A percentile compares a stretch with the other conserved stretches of the same genome.
Evolutionary conservation across 2,797 vertebrate genomes (phyloP).

Genomic region (Sebastolobus alascanus): DNA sequence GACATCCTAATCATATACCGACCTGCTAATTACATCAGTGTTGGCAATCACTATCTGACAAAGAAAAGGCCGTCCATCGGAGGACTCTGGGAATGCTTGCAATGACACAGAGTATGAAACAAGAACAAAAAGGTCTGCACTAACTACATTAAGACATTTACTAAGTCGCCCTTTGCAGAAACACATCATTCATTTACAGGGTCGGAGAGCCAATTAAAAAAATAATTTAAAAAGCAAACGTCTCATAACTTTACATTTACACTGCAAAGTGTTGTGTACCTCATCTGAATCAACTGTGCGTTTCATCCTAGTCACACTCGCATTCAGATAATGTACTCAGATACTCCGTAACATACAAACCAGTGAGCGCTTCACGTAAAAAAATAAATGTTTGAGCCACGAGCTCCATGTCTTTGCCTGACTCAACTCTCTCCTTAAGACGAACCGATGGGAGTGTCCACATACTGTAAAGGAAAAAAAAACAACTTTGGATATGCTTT

Average conservation of each 20-base stretch:
- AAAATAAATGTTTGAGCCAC: constrained; percentile 73
- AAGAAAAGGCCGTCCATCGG: constrained; percentile 53
- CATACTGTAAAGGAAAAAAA: constrained; percentile 32
- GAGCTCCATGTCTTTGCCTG: constrained; percentile 43
- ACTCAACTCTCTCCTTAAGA: constrained; percentile 58
- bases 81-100: constrained; percentile 76
- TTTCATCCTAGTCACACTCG: constrained; percentile 43
- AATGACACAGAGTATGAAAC: constrained; percentile 60
- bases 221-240: constrained; percentile 76
- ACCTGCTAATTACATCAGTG: constrained; percentile 51
- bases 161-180: constrained; percentile 63
- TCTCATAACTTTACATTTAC: constrained; percentile 62
- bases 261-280: constrained; percentile 49
- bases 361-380: constrained; percentile 61
- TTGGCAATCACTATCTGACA: constrained; percentile 53
- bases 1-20: constrained; percentile 43
- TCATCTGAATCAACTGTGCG: constrained; percentile 47
- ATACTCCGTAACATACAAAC: constrained; percentile 68
- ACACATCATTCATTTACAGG: constrained; percentile 59
- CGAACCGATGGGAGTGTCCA: constrained; percentile 53
- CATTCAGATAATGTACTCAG: constrained; percentile 57
- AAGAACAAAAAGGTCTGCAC: constrained; percentile 55
- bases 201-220: constrained; percentile 76
- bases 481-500: constrained; percentile 74
- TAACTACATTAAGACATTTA: constrained; percentile 66